A percentile compares a stretch with the other conserved stretches of the same genome.
These are phyloP conservation scores for Euplexia lucipara DNA, from an alignment of 2,888 invertebrate species.

Conservation along the genomic window DNA sequence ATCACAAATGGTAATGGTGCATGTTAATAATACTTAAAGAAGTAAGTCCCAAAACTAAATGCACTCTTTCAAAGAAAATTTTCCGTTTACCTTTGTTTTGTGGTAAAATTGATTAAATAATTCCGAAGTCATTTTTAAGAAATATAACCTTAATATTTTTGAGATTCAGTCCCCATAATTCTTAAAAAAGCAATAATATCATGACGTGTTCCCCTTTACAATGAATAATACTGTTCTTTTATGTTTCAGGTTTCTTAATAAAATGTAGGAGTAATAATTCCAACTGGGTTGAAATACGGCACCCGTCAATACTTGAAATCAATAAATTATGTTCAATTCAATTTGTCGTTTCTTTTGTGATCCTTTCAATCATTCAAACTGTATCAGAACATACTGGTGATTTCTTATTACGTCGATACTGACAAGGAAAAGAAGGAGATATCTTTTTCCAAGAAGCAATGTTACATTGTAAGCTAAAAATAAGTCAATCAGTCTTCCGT, in stretches of 20 bases:
- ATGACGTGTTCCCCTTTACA: neutral
- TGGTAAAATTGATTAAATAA: constrained; percentile 6
- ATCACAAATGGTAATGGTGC: constrained; percentile 21
- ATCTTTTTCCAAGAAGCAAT: too few relatives aligned
- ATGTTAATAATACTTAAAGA: constrained; percentile 10
- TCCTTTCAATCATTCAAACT: neutral
- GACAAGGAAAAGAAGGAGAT: too few relatives aligned
- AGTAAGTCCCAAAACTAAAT: constrained; percentile 10
- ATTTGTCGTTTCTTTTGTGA: constrained; percentile 11
- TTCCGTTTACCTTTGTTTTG: constrained; percentile 26
- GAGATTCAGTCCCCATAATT: neutral
- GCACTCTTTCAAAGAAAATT: neutral
- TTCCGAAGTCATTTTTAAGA: neutral
- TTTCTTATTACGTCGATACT: too few relatives aligned
- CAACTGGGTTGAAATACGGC: constrained; percentile 33
- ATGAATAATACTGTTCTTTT: constrained; percentile 32
- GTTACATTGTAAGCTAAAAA: too few relatives aligned
- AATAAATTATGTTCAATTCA: constrained; percentile 51
- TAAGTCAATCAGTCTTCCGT: too few relatives aligned
- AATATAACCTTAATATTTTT: neutral
- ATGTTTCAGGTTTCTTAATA: constrained; percentile 55
- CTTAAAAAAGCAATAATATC: neutral
- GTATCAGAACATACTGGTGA: neutral
- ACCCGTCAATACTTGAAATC: constrained; percentile 36
- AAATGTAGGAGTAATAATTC: constrained; percentile 20